Conservation (phyloP, 2,113 vertebrate genomes). For the Actinemys pallida region DNA sequence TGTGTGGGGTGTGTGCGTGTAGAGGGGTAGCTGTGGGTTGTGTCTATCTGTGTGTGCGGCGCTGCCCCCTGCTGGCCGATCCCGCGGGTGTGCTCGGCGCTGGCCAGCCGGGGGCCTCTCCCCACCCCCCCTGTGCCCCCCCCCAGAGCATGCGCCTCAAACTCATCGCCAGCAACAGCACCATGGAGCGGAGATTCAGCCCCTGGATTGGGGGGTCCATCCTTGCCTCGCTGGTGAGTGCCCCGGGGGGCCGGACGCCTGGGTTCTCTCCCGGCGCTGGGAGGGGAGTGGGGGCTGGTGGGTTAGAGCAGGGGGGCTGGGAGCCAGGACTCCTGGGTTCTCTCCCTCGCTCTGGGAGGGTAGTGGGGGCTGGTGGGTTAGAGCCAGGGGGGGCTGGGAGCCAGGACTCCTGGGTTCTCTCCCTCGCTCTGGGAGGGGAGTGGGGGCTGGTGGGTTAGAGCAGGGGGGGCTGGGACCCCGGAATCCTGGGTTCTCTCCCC, state of each 20-base stretch:
- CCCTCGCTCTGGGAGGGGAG: no score
- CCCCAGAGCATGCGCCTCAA: conserved; percentile 85
- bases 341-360: background rate
- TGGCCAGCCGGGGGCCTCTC: background rate
- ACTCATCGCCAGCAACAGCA: conserved; percentile 86
- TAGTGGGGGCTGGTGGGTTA: background rate
- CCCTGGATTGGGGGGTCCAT: conserved; percentile 88
- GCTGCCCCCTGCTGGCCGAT: no score
- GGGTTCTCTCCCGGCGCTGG: background rate
- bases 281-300: background rate
- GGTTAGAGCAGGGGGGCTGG: background rate
- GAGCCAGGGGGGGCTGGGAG: no score
- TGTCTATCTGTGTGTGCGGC: no score
- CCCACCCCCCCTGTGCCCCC: background rate
- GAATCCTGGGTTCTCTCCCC: background rate
- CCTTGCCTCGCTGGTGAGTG: conserved; percentile 83
- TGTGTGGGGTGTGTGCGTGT: no score
- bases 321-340: background rate
- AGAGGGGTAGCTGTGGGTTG: no score
- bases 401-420: no score
- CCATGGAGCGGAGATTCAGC: conserved; percentile 86
- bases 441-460: background rate
- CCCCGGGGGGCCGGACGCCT: no score
- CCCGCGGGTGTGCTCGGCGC: background rate
- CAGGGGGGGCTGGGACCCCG: background rate